Conservation (phyloP, 2,797 vertebrate species). For the Xiphorhynchus erythropygius region DNA sequence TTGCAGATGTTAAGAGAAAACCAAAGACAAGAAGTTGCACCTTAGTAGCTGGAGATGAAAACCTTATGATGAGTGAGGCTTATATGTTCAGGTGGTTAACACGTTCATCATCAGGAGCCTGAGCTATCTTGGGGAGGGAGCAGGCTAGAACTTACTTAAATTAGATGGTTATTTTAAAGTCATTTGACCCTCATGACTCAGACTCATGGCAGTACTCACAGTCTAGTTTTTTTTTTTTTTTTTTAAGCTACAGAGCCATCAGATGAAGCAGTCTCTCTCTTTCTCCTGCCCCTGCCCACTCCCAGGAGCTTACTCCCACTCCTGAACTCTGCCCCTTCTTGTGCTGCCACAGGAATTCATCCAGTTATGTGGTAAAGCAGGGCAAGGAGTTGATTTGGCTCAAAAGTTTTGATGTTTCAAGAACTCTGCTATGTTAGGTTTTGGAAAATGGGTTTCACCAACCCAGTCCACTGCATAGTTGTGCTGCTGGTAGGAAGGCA, state of each 20-base stretch:
- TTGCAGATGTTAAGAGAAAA: background rate
- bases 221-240: background rate
- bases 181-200: slow-evolving; percentile 44
- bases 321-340: slow-evolving; percentile 36
- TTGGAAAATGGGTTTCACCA: background rate
- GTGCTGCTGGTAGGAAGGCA: background rate
- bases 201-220: background rate
- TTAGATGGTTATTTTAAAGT: slow-evolving; percentile 46
- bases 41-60: background rate
- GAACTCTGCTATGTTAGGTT: background rate
- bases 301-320: slow-evolving; percentile 48
- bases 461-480: background rate
- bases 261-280: background rate
- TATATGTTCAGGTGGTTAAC: background rate
- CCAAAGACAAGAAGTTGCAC: background rate
- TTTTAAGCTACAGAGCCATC: slow-evolving; percentile 10
- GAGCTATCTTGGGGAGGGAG: background rate
- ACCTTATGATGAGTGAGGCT: background rate
- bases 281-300: slow-evolving; percentile 16
- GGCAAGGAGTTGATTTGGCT: background rate
- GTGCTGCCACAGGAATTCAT: background rate
- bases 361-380: background rate
- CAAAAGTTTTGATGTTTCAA: background rate
- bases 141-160: slow-evolving; percentile 26
- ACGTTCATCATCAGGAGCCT: background rate